phyloP scores from a whole-genome alignment of 2,888 invertebrate genomes.

The Aspidiotus rigidus region DNA sequence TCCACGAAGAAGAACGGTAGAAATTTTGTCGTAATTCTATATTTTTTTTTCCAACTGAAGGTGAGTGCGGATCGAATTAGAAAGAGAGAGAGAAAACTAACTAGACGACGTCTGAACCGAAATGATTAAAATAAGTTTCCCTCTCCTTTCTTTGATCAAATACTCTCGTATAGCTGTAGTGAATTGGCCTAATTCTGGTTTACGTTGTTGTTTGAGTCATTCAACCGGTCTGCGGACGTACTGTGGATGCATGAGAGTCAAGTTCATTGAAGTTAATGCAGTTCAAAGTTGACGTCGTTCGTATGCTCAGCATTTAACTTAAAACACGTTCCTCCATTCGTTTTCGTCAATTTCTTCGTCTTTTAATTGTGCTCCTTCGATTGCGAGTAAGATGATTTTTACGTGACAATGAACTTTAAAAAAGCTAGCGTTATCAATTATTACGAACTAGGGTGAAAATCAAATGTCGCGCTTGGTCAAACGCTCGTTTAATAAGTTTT shows the following conservation, averaged over 20 bases:
- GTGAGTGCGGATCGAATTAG: slow-evolving; percentile 1
- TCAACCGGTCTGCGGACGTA: slow-evolving; percentile 4
- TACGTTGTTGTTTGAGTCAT: slow-evolving; percentile 1
- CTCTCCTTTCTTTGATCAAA: neutral
- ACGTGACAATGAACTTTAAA: slow-evolving; percentile 24
- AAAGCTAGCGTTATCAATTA: slow-evolving; percentile 25
- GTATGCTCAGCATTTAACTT: neutral
- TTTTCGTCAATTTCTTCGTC: neutral
- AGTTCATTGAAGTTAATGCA: slow-evolving; percentile 16
- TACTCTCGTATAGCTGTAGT: neutral
- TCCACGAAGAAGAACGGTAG: no score
- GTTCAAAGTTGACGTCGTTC: neutral
- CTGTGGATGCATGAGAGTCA: neutral
- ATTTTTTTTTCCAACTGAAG: neutral
- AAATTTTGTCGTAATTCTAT: neutral
- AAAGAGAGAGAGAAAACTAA: neutral
- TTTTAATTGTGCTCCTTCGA: neutral
- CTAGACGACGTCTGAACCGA: neutral
- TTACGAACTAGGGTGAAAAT: slow-evolving; percentile 26
- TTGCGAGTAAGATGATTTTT: slow-evolving; percentile 9
- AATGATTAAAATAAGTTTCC: neutral
- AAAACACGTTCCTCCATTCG: neutral
- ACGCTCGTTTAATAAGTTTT: neutral
- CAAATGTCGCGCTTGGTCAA: neutral
- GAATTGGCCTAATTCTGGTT: slow-evolving; percentile 4